Evolutionary conservation across 2,113 vertebrate species (phyloP).

Genomic region (Ceuthmochares aereus): DNA sequence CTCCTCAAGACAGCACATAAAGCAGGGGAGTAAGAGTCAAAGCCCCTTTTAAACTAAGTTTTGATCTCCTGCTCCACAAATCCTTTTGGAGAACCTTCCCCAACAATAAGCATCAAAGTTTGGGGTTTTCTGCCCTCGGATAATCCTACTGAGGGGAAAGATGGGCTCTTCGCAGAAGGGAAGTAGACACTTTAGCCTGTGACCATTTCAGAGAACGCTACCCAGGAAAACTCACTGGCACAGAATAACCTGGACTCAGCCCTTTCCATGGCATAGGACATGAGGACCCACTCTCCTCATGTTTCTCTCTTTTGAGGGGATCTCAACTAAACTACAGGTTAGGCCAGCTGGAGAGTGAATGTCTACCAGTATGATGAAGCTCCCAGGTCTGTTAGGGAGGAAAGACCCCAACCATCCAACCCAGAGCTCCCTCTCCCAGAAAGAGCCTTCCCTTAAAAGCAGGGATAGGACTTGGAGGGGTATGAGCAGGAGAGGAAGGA

Average conservation of each 20-base stretch:
- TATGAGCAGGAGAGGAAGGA: not conserved
- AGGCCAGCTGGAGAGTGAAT: not conserved
- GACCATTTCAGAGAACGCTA: not conserved
- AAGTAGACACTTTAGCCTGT: not conserved
- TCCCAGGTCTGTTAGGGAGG: not conserved
- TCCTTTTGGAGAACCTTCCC: not conserved
- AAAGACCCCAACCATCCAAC: not conserved
- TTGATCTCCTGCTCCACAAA: not conserved
- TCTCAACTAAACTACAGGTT: not conserved
- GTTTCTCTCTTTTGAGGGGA: not conserved
- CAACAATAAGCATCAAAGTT: not conserved
- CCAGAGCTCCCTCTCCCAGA: accelerated
- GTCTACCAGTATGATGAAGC: not conserved
- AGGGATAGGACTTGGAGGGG: not conserved
- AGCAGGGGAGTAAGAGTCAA: not conserved
- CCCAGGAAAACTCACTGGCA: not conserved
- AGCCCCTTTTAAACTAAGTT: constrained; percentile 12
- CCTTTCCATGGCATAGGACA: not conserved
- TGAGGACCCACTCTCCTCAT: not conserved
- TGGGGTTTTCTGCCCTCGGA: not conserved
- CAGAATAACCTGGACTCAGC: not conserved
- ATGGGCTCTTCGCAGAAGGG: not conserved
- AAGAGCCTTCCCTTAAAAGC: not conserved
- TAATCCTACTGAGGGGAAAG: not conserved
- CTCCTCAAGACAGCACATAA: not conserved